Evolutionary conservation across 2,113 vertebrate species (phyloP).

Genomic region (Mesitornis unicolor): DNA sequence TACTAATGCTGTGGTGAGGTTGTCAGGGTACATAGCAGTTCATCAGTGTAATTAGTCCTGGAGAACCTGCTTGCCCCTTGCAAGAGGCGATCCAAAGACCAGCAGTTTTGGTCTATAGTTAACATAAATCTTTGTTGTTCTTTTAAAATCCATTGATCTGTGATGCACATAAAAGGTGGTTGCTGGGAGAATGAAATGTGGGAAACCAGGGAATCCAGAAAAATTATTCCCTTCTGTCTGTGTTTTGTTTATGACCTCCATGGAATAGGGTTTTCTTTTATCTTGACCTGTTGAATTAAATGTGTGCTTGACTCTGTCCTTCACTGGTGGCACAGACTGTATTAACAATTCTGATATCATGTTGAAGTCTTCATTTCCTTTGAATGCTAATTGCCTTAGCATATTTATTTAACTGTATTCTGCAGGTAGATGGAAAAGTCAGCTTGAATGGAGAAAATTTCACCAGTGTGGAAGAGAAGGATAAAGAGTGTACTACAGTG

Average conservation of each 20-base stretch:
- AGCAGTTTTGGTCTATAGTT: not conserved
- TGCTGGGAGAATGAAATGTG: not conserved
- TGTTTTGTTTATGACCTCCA: not conserved
- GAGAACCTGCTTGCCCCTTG: not conserved
- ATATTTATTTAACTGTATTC: conserved; percentile 39
- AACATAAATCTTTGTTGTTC: not conserved
- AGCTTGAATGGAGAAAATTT: conserved; percentile 80
- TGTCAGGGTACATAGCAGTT: not conserved
- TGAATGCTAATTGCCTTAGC: not conserved
- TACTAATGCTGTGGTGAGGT: not conserved
- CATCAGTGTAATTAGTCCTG: not conserved
- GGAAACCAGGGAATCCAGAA: not conserved
- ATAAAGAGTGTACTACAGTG: conserved; percentile 48
- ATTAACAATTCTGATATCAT: not conserved
- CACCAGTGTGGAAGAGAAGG: conserved; percentile 62
- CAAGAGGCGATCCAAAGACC: not conserved
- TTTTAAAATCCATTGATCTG: not conserved
- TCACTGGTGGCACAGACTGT: not conserved
- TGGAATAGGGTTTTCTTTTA: not conserved
- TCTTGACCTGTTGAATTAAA: not conserved
- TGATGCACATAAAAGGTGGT: not conserved
- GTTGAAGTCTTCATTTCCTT: not conserved
- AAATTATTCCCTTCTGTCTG: not conserved
- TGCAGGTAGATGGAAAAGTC: conserved; percentile 82
- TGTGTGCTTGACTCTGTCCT: not conserved